A percentile compares a stretch with the other conserved stretches of the same genome.
Evolutionary conservation across 1,140 invertebrate genomes (phyloP).

Genomic region (Rhyacophila brunnea): DNA sequence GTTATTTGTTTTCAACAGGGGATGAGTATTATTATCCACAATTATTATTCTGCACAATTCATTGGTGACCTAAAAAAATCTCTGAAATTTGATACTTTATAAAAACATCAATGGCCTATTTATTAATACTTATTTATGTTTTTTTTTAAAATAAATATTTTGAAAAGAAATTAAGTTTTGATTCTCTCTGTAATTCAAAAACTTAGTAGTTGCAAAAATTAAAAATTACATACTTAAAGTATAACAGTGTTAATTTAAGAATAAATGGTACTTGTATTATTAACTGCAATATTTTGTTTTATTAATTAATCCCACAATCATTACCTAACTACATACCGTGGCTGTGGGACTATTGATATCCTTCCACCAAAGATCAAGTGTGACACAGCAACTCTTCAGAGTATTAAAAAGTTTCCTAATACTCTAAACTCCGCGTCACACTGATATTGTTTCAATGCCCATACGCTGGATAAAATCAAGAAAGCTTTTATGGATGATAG

Average conservation of each 20-base stretch:
- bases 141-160: background rate
- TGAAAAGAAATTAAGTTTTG: background rate
- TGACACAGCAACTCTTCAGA: too few species aligned
- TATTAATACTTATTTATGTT: background rate
- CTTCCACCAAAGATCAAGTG: too few species aligned
- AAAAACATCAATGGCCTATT: background rate
- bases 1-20: too few species aligned
- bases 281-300: conserved; percentile 2
- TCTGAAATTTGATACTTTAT: background rate
- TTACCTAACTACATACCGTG: background rate
- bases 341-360: too few species aligned
- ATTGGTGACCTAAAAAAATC: background rate
- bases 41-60: background rate
- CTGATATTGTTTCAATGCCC: too few species aligned
- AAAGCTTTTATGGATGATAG: too few species aligned
- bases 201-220: background rate
- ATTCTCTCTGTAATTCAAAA: background rate
- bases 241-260: conserved; percentile 15
- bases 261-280: conserved; percentile 17
- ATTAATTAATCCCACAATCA: background rate
- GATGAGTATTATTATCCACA: too few species aligned
- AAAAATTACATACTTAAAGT: background rate
- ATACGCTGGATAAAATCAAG: too few species aligned
- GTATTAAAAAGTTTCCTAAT: too few species aligned
- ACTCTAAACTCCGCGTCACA: too few species aligned